Base-by-base conservation (phyloP, 2,797 vertebrate genomes). In the Acestrorhynchus altus region DNA sequence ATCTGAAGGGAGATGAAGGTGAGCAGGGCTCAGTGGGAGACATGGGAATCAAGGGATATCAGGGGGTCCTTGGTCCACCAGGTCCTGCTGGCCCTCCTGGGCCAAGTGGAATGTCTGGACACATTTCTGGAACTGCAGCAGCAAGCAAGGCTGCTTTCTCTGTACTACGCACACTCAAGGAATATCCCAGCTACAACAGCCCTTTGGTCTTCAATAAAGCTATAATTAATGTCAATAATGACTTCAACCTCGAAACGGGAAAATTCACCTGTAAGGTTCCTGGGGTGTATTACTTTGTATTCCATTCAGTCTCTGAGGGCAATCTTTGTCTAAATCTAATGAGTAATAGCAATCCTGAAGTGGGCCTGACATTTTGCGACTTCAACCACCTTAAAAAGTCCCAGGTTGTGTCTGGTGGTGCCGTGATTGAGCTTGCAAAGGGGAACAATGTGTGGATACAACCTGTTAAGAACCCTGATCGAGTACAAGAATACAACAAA, bases 241-340 rank as follows among this genome's bases (percentile, higher is more conserved):
- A 94, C 76, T 95, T 94, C 0, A 0, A 89, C 65, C 66, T 35
- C 0, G 1, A 0, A 42, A 87, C 85, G 0, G 94, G 95, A 60
- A 83, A 78, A 6, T 96, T 96, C 85, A 92, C 85, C 63, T 95
- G 94, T 87, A 86, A 22, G 4, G 0, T 91, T 8, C 72, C 94
- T 0, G 95, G 95, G 7, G 39, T 92, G n/a, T 96, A 96, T 84
- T 96, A 94, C 83, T 96, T 96, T 0, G 71, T 89, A 39, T 92
- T 93, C 84, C 91, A 96, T 49, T 56, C 74, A 0, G 93, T 92
- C 0, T 90, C 87, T 42, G 89, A 84, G 0, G 83, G 85, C 82
- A 92, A 91, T 83, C 88, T 96, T 24, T 96, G 95, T 0, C 13
- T 92, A 69, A 71, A 66, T 12, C 83, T 96, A 13, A 81, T 59